Evolutionary conservation across 2,797 vertebrate species (phyloP), one percentile per base, ranked within the genome.

Genomic region (Acanthornis magna): DNA sequence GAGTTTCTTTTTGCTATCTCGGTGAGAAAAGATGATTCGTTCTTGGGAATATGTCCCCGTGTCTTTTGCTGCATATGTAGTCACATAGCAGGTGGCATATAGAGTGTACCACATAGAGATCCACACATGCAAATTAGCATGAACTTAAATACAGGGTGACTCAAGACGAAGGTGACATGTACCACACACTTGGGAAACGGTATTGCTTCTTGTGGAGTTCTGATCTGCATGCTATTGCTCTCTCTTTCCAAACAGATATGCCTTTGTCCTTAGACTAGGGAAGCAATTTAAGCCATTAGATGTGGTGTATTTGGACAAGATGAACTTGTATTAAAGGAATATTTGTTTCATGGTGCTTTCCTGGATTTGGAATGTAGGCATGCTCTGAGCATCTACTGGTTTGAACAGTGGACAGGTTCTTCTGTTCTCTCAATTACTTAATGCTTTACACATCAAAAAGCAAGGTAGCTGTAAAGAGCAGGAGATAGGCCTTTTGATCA

Each of bases 11-110:
- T 68, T 88, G 81, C 81, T 78, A 5, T 91, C 82, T 72, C 1
- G 7, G 85, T 96, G 89, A 91, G 93, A 96, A 96, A 91, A 94
- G 84, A 77, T 5, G 4, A 73, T 84, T 91, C 1, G 9, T 81
- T 66, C 73, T 78, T 81, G 62, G 34, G 54, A 92, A 86, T 96
- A 38, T 73, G 48, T 85, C 70, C 36, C 48, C 4, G 0, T 80
- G 76, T 78, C 79, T 84, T 70, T 72, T 60, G 60, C 43, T 86
- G 62, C 55, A 16, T 80, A 26, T 87, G 25, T 48, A 87, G 73
- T 93, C 62, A 66, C 80, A 57, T 80, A 90, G 79, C 91, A 85
- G 89, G 85, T 93, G 89, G 91, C 29, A 13, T 73, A 76, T 84
- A 91, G 55, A 57, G 87, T 57, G 27, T 43, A 81, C 42, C 36